Conservation (phyloP, 2,797 vertebrate genomes). For the Euphonia xanthogaster region DNA sequence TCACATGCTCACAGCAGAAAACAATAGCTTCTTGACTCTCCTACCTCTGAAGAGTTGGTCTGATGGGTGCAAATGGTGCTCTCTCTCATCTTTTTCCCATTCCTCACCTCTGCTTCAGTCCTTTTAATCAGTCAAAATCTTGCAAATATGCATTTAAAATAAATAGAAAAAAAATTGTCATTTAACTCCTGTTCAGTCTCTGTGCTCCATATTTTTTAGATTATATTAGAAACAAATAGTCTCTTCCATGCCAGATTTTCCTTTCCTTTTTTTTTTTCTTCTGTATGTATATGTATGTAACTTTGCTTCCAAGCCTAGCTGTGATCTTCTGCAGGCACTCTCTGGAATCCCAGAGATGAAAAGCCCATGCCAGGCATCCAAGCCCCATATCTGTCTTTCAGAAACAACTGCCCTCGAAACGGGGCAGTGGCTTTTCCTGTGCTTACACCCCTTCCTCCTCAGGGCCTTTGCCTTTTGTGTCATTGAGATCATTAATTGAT, state of each 20-base stretch:
- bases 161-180: neutral
- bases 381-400: neutral
- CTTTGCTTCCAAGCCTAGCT: neutral
- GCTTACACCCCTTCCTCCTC: neutral
- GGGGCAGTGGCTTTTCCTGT: neutral
- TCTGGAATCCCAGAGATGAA: conserved; percentile 34
- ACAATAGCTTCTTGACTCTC: neutral
- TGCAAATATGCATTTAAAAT: neutral
- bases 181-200: neutral
- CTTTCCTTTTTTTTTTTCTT: neutral
- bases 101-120: neutral
- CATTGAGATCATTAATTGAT: neutral
- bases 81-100: neutral
- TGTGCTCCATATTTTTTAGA: neutral
- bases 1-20: neutral
- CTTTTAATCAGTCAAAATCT: neutral
- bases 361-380: neutral
- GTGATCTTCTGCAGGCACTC: conserved; percentile 3
- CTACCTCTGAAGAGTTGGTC: neutral
- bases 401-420: neutral
- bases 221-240: neutral
- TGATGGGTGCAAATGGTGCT: neutral
- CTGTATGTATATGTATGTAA: neutral
- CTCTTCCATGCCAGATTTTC: neutral
- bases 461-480: neutral